Evolutionary conservation across 2,888 invertebrate genomes (phyloP).

Genomic region (Pristionchus fissidentatus): DNA sequence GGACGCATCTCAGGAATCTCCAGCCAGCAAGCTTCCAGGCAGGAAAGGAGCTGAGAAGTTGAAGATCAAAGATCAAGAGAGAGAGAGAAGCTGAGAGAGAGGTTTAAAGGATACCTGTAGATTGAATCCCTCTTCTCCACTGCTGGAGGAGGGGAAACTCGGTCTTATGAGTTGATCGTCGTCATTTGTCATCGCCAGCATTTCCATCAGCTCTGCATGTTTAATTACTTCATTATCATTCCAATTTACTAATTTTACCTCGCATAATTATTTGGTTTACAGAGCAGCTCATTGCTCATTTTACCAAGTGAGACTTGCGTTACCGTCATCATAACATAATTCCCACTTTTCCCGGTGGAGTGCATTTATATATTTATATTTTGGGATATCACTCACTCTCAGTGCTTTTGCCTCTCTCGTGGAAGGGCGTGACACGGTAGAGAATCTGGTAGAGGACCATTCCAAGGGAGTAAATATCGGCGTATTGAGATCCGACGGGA

Average conservation of each 20-base stretch:
- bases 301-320: background rate
- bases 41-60: conserved; percentile 66
- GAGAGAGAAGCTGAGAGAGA: background rate
- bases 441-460: conserved; percentile 74
- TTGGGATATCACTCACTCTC: conserved; percentile 65
- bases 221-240: background rate
- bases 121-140: conserved; percentile 68
- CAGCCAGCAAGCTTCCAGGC: conserved; percentile 74
- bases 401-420: conserved; percentile 66
- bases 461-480: conserved; percentile 72
- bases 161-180: conserved; percentile 73
- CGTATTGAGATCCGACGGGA: conserved; percentile 66
- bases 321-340: background rate
- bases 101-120: conserved; percentile 56
- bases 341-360: background rate
- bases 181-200: conserved; percentile 72
- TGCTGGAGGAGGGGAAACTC: conserved; percentile 65
- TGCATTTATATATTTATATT: too few species aligned
- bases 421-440: conserved; percentile 73
- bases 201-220: conserved; percentile 70
- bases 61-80: background rate
- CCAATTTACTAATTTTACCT: too few species aligned
- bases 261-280: too few species aligned
- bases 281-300: background rate
- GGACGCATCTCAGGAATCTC: conserved; percentile 73